Conservation (phyloP, 2,113 vertebrate genomes). For the Psilopogon haemacephalus region DNA sequence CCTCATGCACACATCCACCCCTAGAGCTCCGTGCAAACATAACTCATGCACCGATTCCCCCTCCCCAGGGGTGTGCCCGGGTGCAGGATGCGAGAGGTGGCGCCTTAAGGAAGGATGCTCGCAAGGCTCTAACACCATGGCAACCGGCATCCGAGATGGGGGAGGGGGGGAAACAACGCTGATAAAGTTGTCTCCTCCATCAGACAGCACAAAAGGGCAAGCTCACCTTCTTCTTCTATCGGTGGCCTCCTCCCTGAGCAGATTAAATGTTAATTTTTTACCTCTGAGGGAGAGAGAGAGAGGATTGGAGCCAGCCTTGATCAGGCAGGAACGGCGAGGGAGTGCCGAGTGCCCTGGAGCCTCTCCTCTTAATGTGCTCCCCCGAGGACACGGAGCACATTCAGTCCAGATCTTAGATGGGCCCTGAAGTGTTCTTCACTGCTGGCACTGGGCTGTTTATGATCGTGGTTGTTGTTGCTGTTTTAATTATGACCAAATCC, state of each 20-base stretch:
- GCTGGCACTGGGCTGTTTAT: neutral
- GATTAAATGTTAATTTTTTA: neutral
- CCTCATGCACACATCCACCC: no score
- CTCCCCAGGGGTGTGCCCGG: neutral
- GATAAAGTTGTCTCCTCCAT: neutral
- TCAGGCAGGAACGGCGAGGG: neutral
- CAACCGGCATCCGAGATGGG: neutral
- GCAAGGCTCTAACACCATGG: neutral
- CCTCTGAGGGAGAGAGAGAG: neutral
- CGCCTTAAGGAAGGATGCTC: slow-evolving; percentile 2
- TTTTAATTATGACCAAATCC: neutral
- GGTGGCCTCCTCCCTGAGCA: slow-evolving; percentile 6
- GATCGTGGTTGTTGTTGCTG: neutral
- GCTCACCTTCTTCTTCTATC: slow-evolving; percentile 36
- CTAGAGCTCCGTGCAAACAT: neutral
- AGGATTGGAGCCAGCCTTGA: neutral
- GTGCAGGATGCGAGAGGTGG: neutral
- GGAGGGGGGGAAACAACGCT: no score
- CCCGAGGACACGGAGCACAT: neutral
- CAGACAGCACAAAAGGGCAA: neutral
- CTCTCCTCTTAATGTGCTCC: slow-evolving; percentile 10
- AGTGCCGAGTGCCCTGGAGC: neutral
- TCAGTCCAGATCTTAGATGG: neutral
- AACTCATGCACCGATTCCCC: neutral
- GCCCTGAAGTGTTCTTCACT: neutral